Evolutionary conservation across 2,113 vertebrate genomes (phyloP).

Genomic region (Diadophis punctatus): DNA sequence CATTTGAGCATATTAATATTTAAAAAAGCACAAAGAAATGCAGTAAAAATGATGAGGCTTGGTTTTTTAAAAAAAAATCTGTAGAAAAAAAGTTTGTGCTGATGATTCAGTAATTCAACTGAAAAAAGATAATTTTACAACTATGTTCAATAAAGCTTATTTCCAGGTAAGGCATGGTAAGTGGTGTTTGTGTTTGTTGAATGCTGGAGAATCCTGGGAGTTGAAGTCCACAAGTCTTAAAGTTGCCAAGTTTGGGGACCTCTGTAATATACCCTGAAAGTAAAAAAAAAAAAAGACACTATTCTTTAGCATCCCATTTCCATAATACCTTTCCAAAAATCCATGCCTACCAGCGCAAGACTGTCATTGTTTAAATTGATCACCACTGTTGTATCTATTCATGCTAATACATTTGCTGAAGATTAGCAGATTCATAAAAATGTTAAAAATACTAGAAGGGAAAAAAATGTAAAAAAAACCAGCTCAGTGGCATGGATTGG

Average conservation of each 20-base stretch:
- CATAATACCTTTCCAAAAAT: background rate
- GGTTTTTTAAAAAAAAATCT: conserved; percentile 60
- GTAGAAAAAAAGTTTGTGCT: conserved; percentile 78
- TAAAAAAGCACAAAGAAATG: conserved; percentile 84
- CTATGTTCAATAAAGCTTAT: conserved; percentile 89
- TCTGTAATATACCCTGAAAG: background rate
- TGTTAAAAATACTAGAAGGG: background rate
- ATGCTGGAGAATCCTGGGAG: background rate
- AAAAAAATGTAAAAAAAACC: background rate
- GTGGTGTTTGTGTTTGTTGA: conserved; percentile 75
- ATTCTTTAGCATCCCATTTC: background rate
- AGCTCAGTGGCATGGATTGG: background rate
- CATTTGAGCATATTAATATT: conserved; percentile 81
- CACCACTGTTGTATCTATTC: background rate
- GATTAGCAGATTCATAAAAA: background rate
- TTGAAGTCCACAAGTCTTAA: no score
- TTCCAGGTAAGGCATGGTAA: conserved; percentile 80
- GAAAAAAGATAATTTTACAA: conserved; percentile 82
- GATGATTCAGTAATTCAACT: conserved; percentile 80
- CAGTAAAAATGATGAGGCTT: conserved; percentile 74
- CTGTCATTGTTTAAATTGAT: background rate
- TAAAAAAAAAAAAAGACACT: background rate
- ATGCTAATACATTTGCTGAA: background rate
- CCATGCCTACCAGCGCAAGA: background rate
- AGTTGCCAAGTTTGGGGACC: no score